Evolutionary conservation across 1,140 invertebrate species (phyloP), one percentile per base, ranked within the genome.

Genomic region (Scaptodrosophila lebanonensis): DNA sequence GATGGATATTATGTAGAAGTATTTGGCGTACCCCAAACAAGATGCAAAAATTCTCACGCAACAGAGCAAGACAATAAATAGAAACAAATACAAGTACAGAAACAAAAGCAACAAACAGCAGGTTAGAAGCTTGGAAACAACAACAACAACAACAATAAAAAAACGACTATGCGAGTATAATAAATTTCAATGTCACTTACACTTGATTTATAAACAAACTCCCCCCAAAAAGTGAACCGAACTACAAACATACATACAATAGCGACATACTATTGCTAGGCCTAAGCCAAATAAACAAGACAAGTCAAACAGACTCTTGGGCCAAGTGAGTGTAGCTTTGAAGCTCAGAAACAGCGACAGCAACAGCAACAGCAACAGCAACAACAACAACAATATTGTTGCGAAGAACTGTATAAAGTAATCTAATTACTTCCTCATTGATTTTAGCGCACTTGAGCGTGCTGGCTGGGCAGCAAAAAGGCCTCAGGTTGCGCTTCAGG

Each of bases 101-200:
- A 25, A 53, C 16, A 43, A 25, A 27, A 39, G 42, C n/a, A 13
- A 50, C n/a, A n/a, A n/a, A n/a, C n/a, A n/a, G n/a, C n/a, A n/a
- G n/a, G n/a, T n/a, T 25, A 25, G 22, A 25, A 25, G 8, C 22
- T 4, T 8, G 8, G 22, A 25, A 4, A 25, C 35, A 51, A 12
- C 7, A 22, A 25, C 7, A 27, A 36, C 52, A 56, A 65, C 38
- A 39, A 48, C 3, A 29, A 39, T 16, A 18, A 33, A 17, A 22
- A 42, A 51, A 25, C 18, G 32, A 8, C 35, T 13, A 13, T 33
- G 29, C 30, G 49, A 58, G 49, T 38, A 62, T 62, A 67, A 79
- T 77, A 79, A 73, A 79, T 77, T 77, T 77, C 73, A 77, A 77
- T 77, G 73, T 73, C 73, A 68, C 73, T 77, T 79, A 73, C 75